Conservation (phyloP, 2,113 vertebrate species). For the Illadopsis cleaveri region DNA sequence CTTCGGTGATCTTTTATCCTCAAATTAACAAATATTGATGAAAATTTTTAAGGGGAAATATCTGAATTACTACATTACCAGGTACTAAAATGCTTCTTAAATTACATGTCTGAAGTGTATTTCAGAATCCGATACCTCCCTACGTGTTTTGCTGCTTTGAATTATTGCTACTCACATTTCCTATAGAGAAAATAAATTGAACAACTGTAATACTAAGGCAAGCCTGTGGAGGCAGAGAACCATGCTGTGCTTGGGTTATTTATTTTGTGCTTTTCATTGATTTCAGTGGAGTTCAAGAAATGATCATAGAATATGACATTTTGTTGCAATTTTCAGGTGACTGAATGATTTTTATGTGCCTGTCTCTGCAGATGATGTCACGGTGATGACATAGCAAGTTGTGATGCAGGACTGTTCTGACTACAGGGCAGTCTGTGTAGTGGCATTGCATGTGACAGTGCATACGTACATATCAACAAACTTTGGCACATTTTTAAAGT, state of each 20-base stretch:
- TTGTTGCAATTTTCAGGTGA: neutral
- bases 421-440: neutral
- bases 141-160: neutral
- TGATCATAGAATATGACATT: too few species aligned
- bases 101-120: neutral
- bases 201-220: neutral
- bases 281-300: neutral
- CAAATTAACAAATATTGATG: neutral
- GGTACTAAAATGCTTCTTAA: neutral
- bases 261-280: neutral
- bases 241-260: neutral
- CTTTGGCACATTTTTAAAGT: neutral
- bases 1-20: neutral
- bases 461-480: accelerated
- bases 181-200: neutral
- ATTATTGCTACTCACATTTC: neutral
- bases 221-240: neutral
- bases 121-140: neutral
- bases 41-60: neutral
- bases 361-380: neutral
- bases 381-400: neutral
- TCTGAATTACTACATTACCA: neutral
- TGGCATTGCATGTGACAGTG: neutral
- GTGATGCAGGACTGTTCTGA: neutral
- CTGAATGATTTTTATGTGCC: neutral